Evolutionary conservation across 2,888 invertebrate species (phyloP).

Genomic region (Meiosimyza decipiens): DNA sequence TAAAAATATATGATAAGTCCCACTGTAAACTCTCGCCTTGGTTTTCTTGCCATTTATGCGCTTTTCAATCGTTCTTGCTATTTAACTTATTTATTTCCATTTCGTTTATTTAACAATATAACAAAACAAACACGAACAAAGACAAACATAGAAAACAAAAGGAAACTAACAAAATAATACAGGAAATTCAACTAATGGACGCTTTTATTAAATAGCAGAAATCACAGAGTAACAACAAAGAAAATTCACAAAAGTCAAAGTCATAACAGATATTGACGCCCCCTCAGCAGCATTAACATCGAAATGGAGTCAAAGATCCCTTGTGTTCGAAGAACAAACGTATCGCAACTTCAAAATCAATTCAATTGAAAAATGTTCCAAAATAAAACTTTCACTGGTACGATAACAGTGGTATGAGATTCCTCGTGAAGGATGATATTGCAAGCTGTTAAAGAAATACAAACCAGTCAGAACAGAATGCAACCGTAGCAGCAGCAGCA

Average conservation of each 20-base stretch:
- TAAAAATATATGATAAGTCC: neutral
- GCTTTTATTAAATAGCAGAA: neutral
- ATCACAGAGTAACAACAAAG: neutral
- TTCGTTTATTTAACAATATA: neutral
- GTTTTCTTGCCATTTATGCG: neutral
- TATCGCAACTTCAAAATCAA: constrained; percentile 42
- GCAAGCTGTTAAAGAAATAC: neutral
- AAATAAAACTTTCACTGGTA: constrained; percentile 28
- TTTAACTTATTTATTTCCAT: constrained; percentile 4
- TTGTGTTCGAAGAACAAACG: constrained; percentile 21
- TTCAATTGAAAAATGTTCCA: constrained; percentile 40
- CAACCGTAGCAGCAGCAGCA: neutral
- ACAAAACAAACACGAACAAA: no score
- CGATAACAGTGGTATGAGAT: neutral
- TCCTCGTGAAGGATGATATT: neutral
- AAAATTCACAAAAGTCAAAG: constrained; percentile 3
- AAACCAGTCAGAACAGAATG: neutral
- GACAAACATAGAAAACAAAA: no score
- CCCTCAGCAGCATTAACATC: neutral
- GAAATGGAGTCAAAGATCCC: constrained; percentile 1
- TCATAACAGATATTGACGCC: neutral
- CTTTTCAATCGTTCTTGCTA: neutral
- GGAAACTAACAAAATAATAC: constrained; percentile 14
- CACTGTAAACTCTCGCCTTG: neutral
- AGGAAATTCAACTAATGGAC: constrained; percentile 30